Evolutionary conservation across 92 coral and sea anemone genomes (phyloP).

Genomic region (Montipora capitata): DNA sequence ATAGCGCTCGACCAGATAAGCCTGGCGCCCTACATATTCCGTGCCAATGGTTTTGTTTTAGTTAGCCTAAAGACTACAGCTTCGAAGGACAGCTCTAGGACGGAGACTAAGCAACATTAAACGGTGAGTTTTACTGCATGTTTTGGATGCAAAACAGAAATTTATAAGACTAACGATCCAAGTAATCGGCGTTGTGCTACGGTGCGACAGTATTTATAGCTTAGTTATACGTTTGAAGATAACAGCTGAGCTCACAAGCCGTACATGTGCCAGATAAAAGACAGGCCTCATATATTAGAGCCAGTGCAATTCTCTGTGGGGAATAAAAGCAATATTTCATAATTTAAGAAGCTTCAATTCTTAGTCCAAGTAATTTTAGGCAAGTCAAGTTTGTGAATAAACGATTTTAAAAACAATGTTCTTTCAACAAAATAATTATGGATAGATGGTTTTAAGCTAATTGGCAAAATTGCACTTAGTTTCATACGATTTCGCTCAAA

Average conservation of each 20-base stretch:
- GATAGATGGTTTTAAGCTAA: slow-evolving; percentile 12
- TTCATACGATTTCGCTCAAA: background rate
- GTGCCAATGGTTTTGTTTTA: background rate
- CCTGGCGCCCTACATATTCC: background rate
- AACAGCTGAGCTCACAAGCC: background rate
- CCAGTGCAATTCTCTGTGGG: background rate
- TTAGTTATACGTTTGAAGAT: slow-evolving; percentile 28
- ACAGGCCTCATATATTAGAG: slow-evolving; percentile 25
- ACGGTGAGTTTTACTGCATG: background rate
- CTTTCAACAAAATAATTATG: no score
- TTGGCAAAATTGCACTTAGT: no score
- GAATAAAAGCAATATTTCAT: slow-evolving; percentile 19
- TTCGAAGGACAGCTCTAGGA: slow-evolving; percentile 32
- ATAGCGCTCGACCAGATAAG: background rate
- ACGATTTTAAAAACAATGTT: slow-evolving; percentile 24
- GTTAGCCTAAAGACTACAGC: no score
- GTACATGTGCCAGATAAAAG: background rate
- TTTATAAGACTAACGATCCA: slow-evolving; percentile 15
- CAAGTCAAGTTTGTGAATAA: slow-evolving; percentile 25
- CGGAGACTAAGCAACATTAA: background rate
- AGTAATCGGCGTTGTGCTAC: no score
- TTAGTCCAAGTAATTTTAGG: slow-evolving; percentile 23
- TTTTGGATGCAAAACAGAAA: slow-evolving; percentile 21
- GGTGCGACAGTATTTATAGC: background rate
- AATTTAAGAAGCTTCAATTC: slow-evolving; percentile 14